Evolutionary conservation across 2,797 vertebrate species (phyloP).

Genomic region (Scomberomorus guttatus): DNA sequence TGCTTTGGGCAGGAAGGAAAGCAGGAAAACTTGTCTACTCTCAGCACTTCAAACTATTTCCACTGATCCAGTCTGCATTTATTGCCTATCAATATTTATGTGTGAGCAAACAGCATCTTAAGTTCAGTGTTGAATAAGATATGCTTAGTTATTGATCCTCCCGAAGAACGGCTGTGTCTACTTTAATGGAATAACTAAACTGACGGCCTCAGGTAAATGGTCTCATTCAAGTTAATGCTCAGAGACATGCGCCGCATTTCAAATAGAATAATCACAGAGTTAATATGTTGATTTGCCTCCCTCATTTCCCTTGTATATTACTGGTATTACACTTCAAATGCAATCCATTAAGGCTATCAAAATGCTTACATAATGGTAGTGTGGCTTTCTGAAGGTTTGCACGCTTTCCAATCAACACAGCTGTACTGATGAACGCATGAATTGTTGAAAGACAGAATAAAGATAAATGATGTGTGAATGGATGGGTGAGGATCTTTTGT

Average conservation of each 20-base stretch:
- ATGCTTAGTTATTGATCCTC: constrained; percentile 68
- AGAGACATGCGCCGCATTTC: constrained; percentile 29
- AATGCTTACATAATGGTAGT: background rate
- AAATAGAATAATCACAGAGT: constrained; percentile 40
- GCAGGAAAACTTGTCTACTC: constrained; percentile 29
- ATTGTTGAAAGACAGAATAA: constrained; percentile 11
- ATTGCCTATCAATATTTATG: constrained; percentile 75
- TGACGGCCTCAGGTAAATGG: constrained; percentile 69
- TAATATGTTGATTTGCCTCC: constrained; percentile 38
- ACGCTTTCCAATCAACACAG: constrained; percentile 5
- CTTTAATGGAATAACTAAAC: constrained; percentile 74
- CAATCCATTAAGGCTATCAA: constrained; percentile 13
- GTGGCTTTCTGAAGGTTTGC: background rate
- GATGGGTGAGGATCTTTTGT: constrained; percentile 1
- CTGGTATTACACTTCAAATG: constrained; percentile 12
- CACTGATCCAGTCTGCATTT: constrained; percentile 55
- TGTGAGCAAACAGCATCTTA: constrained; percentile 55
- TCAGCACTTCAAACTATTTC: constrained; percentile 35
- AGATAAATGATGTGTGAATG: constrained; percentile 18
- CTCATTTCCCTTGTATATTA: constrained; percentile 13
- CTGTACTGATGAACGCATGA: constrained; percentile 1
- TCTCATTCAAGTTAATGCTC: constrained; percentile 61
- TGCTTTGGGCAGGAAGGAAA: constrained; percentile 19
- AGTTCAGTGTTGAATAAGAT: constrained; percentile 72
- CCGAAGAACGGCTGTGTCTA: constrained; percentile 31